Base-by-base conservation (phyloP, 1,140 invertebrate genomes). In the Drosophila aff. region DNA sequence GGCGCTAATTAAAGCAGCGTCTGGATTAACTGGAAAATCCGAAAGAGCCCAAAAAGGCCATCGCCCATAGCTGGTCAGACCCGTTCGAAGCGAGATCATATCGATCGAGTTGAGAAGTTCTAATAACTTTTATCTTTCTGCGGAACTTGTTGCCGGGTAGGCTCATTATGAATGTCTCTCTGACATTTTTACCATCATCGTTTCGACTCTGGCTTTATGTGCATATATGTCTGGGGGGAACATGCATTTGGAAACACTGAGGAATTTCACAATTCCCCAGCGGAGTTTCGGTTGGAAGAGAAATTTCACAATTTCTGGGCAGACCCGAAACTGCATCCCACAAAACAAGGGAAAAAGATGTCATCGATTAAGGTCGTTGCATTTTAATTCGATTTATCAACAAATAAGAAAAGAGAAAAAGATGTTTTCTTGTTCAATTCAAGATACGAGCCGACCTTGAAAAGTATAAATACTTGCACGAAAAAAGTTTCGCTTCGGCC, bases 331-430 rank as follows among this genome's bases (percentile, higher is more conserved):
- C 57, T 81, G 79, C 79, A 73, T 73, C 68, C 68, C 52, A 52
- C n/a, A 33, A 31, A 21, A 69, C 53, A 57, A 26, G 36, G 43
- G 52, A 40, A 40, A 62, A 40, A 63, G 49, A 50, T 83, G 59
- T 84, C 82, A 73, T 82, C 84, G 80, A 90, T 89, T 90, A 89
- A 90, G 84, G 84, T 81, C 84, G 83, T 89, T 87, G 84, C 83
- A 87, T 73, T 80, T 89, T 72, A 53, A 18, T 43, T 73, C 46
- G 46, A 28, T 61, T 60, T 50, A 43, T 47, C 53, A 23, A 23
- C 2, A 55, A 23, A 63, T 62, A 65, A 44, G 26, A 50, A 63
- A 43, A 31, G 62, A 71, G 75, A 38, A 76, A 72, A 52, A 74
- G 49, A 75, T 67, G 43, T 61, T 44, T 76, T 78, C 62, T 55